Base-by-base conservation (phyloP, 2,888 invertebrate genomes). In the Boloria selene region DNA sequence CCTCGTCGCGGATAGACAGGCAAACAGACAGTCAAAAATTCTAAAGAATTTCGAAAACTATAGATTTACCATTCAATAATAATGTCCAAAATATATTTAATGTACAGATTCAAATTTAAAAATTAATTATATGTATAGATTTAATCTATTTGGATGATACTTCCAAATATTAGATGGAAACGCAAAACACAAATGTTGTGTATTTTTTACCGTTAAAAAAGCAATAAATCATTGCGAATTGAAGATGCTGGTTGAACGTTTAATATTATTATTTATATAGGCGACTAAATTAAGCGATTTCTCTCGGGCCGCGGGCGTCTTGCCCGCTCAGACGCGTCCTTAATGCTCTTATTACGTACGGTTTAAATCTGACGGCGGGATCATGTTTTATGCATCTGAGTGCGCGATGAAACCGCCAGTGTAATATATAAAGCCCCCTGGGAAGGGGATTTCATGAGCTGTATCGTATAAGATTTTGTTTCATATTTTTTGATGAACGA, bases 341-440 rank as follows among this genome's bases (percentile, higher is more conserved):
- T 88, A 87, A 89, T 90, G 87, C 82, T 90, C 87, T 90, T 91
- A 91, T 91, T 90, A 89, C 90, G 82, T 84, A 83, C 85, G 87
- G 89, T 88, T 91, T 90, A 90, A 90, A 90, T 90, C 91, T 89
- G 88, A 90, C 88, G 88, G 79, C 75, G 80, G 84, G 85, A 87
- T 90, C 91, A 91, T 90, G 91, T 90, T 89, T 91, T 90, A 91
- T 91, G 90, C 90, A 91, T 91, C 86, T 84, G 80, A 85, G 87
- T 85, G 84, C 82, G 85, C 88, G 88, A 85, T 85, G 88, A 87
- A 86, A 88, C 88, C 85, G 84, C 87, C 79, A 82, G 81, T 82
- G 84, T 86, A 86, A 88, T 86, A 86, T 86, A 88, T 85, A 85
- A 87, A 86, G 82, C 81, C 78, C 80, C 79, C 79, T 83, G 78